Percentiles rank a stretch among this genome's conserved stretches.
Conservation (phyloP, 2,797 vertebrate species). For the Corythornis leucogaster region DNA sequence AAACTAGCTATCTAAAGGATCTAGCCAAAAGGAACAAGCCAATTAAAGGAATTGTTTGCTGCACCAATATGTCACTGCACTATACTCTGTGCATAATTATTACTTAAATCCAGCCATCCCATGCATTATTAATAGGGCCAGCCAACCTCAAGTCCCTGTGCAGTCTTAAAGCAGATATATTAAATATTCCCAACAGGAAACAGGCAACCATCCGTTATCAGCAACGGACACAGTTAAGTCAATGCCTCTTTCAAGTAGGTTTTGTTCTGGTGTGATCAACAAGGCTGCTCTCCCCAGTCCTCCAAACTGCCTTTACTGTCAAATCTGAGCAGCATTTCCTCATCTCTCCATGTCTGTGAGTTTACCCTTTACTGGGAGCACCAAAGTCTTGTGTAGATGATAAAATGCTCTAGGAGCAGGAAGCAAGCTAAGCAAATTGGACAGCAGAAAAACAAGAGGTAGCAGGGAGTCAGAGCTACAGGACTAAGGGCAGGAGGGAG, state of each 20-base stretch:
- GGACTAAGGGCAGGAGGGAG: neutral
- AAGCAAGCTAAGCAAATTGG: neutral
- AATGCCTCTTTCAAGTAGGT: conserved; percentile 4
- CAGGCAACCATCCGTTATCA: neutral
- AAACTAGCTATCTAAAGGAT: conserved; percentile 51
- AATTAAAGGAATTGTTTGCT: conserved; percentile 49
- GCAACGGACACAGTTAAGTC: conserved; percentile 4
- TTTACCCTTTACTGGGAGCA: neutral
- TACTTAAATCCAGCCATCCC: conserved; percentile 43
- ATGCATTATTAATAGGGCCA: conserved; percentile 67
- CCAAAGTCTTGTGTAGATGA: neutral
- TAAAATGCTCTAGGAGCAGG: neutral
- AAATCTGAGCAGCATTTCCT: neutral
- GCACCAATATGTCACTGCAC: conserved; percentile 53
- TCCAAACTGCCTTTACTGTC: neutral
- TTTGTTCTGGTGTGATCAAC: conserved; percentile 15
- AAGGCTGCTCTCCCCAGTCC: neutral
- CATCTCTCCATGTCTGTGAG: neutral
- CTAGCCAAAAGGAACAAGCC: conserved; percentile 54
- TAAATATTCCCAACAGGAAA: conserved; percentile 53
- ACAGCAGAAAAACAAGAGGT: neutral
- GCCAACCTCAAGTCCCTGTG: conserved; percentile 39
- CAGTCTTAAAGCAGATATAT: conserved; percentile 46
- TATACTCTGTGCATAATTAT: conserved; percentile 51
- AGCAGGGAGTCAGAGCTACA: neutral